These are phyloP conservation scores for Athene cunicularia DNA, from an alignment of 2,113 vertebrate genomes.

Conservation along the genomic window DNA sequence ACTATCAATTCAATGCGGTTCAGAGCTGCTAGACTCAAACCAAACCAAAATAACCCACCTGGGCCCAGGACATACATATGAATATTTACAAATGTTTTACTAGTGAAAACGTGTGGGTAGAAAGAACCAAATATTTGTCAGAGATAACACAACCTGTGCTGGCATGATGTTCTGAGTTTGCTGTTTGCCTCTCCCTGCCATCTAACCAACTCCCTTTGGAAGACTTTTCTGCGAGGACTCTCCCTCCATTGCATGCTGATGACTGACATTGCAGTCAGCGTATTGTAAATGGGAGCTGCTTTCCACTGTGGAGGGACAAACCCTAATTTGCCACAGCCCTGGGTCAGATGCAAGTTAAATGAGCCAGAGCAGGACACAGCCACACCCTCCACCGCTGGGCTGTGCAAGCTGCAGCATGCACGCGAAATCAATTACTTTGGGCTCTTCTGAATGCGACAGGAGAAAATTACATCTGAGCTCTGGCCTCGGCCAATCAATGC, in stretches of 20 bases:
- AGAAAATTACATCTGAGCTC: slow-evolving; percentile 63
- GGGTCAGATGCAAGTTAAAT: slow-evolving; percentile 27
- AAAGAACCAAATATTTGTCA: slow-evolving; percentile 19
- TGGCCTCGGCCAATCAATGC: slow-evolving; percentile 49
- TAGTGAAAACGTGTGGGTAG: not conserved
- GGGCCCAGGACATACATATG: not conserved
- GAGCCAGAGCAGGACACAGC: not conserved
- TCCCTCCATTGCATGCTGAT: slow-evolving; percentile 1
- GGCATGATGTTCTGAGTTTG: not conserved
- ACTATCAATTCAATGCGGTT: not conserved
- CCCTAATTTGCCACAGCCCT: slow-evolving; percentile 26
- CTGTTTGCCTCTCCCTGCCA: not conserved
- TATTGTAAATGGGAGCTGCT: slow-evolving; percentile 16
- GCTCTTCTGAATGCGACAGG: not conserved
- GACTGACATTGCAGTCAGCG: not conserved
- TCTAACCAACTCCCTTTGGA: slow-evolving; percentile 17
- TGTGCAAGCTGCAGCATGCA: not conserved
- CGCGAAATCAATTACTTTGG: slow-evolving; percentile 15
- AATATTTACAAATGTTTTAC: slow-evolving; percentile 30
- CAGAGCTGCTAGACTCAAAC: not conserved
- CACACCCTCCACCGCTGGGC: not conserved
- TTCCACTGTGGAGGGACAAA: slow-evolving; percentile 14
- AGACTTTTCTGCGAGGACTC: not conserved
- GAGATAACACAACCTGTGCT: not conserved
- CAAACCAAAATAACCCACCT: not conserved